phyloP scores from a whole-genome alignment of 2,888 invertebrate species.

The Drosophila mimica region DNA sequence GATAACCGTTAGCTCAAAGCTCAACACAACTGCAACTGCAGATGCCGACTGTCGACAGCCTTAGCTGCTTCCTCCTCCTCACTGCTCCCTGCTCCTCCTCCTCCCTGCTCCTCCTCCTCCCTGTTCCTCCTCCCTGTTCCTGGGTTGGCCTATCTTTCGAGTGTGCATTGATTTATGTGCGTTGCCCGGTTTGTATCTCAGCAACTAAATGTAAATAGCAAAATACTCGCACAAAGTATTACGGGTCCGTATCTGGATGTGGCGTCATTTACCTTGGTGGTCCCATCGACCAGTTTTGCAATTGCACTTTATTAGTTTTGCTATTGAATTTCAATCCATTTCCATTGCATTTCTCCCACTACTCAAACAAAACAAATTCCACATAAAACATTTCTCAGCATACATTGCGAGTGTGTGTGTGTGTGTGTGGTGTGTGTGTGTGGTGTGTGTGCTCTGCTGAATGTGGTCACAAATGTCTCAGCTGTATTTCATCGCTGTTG shows the following conservation, averaged over 20 bases:
- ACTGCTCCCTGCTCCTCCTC: conserved; percentile 3
- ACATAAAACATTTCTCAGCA: conserved; percentile 32
- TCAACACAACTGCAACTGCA: conserved; percentile 36
- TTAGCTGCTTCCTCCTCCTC: conserved; percentile 7
- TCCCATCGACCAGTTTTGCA: conserved; percentile 48
- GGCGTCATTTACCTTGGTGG: conserved; percentile 37
- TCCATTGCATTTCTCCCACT: no score
- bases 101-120: conserved; percentile 4
- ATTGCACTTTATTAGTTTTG: conserved; percentile 78
- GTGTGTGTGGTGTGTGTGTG: conserved; percentile 5
- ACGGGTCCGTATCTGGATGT: background rate
- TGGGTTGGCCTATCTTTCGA: conserved; percentile 60
- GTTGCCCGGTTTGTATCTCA: conserved; percentile 25
- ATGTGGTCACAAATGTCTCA: conserved; percentile 18
- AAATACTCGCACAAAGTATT: conserved; percentile 2
- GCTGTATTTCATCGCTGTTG: conserved; percentile 13
- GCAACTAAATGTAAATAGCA: conserved; percentile 45
- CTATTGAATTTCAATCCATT: conserved; percentile 64
- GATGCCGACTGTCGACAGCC: conserved; percentile 31
- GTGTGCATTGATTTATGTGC: conserved; percentile 81
- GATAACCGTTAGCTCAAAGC: conserved; percentile 51
- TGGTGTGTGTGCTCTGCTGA: background rate
- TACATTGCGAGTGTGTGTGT: conserved; percentile 2
- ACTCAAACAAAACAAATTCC: background rate
- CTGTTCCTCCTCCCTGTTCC: background rate